Percentiles rank a stretch among this genome's conserved stretches.
phyloP scores from a whole-genome alignment of 2,113 vertebrate species.

The Thalassoma bifasciatum region DNA sequence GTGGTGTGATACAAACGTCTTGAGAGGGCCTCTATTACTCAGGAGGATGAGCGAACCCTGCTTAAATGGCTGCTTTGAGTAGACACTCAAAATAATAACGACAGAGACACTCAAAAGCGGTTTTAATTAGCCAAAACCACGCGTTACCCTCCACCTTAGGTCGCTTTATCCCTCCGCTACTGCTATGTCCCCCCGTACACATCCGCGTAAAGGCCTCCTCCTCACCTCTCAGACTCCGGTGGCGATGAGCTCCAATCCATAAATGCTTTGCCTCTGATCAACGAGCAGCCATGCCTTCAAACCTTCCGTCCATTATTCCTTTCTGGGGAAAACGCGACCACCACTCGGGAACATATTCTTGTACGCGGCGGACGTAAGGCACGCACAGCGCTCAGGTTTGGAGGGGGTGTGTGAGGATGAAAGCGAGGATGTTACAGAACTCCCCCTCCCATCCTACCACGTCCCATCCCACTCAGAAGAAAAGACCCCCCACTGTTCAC shows the following conservation, averaged over 20 bases:
- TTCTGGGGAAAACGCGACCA: not conserved
- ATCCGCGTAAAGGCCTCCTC: slow-evolving; percentile 7
- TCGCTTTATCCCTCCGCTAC: slow-evolving; percentile 19
- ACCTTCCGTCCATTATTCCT: slow-evolving; percentile 46
- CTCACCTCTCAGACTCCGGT: slow-evolving; percentile 77
- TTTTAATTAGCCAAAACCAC: not conserved
- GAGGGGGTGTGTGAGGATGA: slow-evolving; percentile 23
- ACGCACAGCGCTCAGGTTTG: slow-evolving; percentile 19
- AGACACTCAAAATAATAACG: not conserved
- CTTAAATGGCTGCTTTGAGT: not conserved
- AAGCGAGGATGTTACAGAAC: slow-evolving; percentile 12
- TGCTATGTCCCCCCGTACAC: slow-evolving; percentile 30
- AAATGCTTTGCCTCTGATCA: slow-evolving; percentile 60
- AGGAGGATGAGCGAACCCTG: not conserved
- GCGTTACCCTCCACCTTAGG: not conserved
- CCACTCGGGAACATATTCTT: slow-evolving; percentile 9
- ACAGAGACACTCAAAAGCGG: not conserved
- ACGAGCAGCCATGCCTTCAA: slow-evolving; percentile 60
- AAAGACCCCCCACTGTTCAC: slow-evolving; percentile 50
- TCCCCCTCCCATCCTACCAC: not conserved
- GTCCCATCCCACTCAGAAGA: slow-evolving; percentile 22
- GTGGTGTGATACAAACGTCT: slow-evolving; percentile 10
- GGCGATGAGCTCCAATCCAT: slow-evolving; percentile 81
- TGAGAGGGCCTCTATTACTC: slow-evolving; percentile 30
- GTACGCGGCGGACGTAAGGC: slow-evolving; percentile 27